These are phyloP conservation scores for Elysia crispata DNA, from an alignment of 2,888 invertebrate genomes.

Conservation along the genomic window DNA sequence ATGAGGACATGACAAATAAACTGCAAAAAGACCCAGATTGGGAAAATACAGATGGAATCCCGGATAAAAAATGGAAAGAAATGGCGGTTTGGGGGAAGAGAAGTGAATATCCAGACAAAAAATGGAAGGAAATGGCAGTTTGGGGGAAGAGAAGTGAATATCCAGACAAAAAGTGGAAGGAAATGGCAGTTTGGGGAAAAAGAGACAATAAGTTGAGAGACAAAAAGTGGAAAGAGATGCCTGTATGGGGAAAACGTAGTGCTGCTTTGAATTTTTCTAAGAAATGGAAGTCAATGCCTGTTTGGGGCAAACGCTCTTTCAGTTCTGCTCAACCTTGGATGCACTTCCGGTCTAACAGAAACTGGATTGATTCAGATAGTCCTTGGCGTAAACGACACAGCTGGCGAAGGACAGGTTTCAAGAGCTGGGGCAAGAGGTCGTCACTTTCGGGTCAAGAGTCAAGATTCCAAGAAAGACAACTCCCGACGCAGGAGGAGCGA, in stretches of 20 bases:
- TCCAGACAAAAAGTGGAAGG: conserved; percentile 41
- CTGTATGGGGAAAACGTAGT: conserved; percentile 42
- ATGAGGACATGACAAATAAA: not conserved
- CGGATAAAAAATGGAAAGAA: conserved; percentile 39
- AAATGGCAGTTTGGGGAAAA: conserved; percentile 42
- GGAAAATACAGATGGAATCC: conserved; percentile 23
- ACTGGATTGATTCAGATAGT: conserved; percentile 18
- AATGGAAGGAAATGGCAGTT: conserved; percentile 40
- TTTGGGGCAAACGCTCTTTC: conserved; percentile 23
- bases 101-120: conserved; percentile 16
- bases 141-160: conserved; percentile 36
- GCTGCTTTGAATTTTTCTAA: not conserved
- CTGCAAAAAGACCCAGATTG: conserved; percentile 36
- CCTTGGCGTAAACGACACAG: conserved; percentile 37
- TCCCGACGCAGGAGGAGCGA: too few species aligned
- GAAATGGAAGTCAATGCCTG: conserved; percentile 44
- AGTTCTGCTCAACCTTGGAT: too few species aligned
- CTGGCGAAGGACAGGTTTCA: conserved; percentile 42
- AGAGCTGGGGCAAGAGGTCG: conserved; percentile 45
- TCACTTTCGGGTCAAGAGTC: conserved; percentile 6
- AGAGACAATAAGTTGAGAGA: conserved; percentile 9
- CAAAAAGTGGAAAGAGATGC: conserved; percentile 42
- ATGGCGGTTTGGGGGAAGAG: conserved; percentile 43
- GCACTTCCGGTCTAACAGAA: too few species aligned
- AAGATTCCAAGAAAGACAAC: too few species aligned